Conservation (phyloP, 2,113 vertebrate species). For the Anser brachyrhynchus region DNA sequence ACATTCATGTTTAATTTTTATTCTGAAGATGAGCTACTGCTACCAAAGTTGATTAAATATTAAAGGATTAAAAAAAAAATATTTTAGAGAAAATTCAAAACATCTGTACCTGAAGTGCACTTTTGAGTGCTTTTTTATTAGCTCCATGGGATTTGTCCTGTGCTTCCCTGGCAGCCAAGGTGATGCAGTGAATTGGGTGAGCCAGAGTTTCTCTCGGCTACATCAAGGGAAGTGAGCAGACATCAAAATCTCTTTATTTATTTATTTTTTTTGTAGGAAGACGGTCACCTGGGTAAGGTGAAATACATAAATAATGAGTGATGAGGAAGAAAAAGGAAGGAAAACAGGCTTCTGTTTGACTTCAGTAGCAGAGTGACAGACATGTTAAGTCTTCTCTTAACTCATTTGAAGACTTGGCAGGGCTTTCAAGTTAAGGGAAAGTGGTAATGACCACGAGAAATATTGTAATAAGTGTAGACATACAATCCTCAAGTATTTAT, state of each 20-base stretch:
- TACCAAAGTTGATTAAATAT: not conserved
- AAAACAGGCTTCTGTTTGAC: not conserved
- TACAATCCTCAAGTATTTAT: not conserved
- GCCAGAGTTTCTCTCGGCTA: not conserved
- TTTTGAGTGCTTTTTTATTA: not conserved
- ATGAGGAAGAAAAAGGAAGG: not conserved
- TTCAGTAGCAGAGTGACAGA: not conserved
- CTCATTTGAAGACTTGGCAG: not conserved
- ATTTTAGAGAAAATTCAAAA: not conserved
- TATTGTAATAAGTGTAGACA: not conserved
- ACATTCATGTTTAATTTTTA: not conserved
- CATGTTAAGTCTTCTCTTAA: not conserved
- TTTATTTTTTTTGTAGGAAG: not conserved
- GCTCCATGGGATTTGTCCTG: not conserved
- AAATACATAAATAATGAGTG: not conserved
- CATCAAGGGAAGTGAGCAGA: not conserved
- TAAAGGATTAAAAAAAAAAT: not conserved
- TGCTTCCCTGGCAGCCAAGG: not conserved
- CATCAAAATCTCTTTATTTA: not conserved
- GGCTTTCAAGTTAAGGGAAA: not conserved
- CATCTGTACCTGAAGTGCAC: not conserved
- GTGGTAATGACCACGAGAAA: not conserved
- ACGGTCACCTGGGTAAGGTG: not conserved
- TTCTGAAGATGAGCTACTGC: not conserved
- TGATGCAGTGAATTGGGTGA: not conserved